Evolutionary conservation across 2,888 invertebrate species (phyloP), one percentile per base, ranked within the genome.

Genomic region (Aspidapion aeneum): DNA sequence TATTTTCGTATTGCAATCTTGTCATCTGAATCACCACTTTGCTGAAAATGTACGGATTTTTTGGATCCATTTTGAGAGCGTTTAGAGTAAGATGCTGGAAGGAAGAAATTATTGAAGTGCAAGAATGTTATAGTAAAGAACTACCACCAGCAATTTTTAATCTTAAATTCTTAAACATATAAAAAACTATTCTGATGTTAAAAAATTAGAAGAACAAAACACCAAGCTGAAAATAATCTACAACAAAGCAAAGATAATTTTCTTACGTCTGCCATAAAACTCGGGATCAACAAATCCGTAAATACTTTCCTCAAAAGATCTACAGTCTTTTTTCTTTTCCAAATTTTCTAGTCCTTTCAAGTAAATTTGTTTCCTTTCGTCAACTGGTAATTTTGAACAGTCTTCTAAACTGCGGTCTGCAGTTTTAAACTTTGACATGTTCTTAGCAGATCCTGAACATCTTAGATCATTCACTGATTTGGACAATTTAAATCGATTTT

Each of bases 391-490:
- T 19, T 52, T 19, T 9, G 52, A 52, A 19, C 52, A 52, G 17
- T 17, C 52, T 7, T 52, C 52, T 5, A 52, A n/a, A n/a, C 52
- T 52, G 7, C 19, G 52, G 17, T 52, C 52, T 5, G n/a, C 19
- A n/a, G 52, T 18, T 52, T n/a, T 52, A 52, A 18, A 52, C 17
- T 52, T 52, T 5, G 17, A 18, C 17, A 52, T 52, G n/a, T 52
- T 52, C 7, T 17, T 17, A 5, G 52, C 18, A 19, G 19, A 17
- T 5, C 18, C 18, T 3, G 18, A 19, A 52, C 52, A 18, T 52
- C 60, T 22, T 50, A 60, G 19, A 22, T 65, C 63, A 22, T 19
- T 58, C 35, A 55, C 48, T 2, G 65, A 65, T 18, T 63, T 65
- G 1, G 60, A 62, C n/a, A 65, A 52, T 17, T 52, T 52, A 52